Evolutionary conservation across 2,888 invertebrate genomes (phyloP).

Genomic region (Hoplodrina blanda): DNA sequence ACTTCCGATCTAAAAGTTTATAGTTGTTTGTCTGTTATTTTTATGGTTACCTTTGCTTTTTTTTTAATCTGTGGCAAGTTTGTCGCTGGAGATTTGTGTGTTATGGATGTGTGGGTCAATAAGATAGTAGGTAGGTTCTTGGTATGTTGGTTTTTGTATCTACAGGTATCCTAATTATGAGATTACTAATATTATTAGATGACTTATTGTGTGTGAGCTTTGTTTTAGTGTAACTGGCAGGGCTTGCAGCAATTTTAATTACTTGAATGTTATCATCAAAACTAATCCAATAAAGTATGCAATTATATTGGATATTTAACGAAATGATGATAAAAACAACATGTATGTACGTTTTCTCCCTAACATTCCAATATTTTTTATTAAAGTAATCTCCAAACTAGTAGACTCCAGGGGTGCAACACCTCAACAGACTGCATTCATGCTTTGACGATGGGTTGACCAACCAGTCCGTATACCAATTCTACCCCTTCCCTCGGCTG

Average conservation of each 20-base stretch:
- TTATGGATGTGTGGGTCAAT: not conserved
- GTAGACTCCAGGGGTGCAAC: constrained; percentile 13
- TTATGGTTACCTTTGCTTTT: not conserved
- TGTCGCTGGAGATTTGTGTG: not conserved
- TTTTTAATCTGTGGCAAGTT: not conserved
- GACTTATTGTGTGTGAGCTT: not conserved
- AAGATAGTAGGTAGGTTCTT: not conserved
- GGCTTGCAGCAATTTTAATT: not conserved
- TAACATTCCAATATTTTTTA: too few relatives aligned
- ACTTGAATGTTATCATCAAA: too few relatives aligned
- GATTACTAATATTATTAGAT: too few relatives aligned
- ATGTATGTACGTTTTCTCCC: too few relatives aligned
- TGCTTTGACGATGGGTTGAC: constrained; percentile 12
- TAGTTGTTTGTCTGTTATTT: not conserved
- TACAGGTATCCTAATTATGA: too few relatives aligned
- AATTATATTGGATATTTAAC: too few relatives aligned
- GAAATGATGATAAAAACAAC: too few relatives aligned
- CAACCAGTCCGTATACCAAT: constrained; percentile 11
- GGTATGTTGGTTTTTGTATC: not conserved
- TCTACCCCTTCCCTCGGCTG: constrained; percentile 26
- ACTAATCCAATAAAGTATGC: too few relatives aligned
- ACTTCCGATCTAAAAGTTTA: constrained; percentile 23
- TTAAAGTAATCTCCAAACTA: not conserved
- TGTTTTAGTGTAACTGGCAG: too few relatives aligned
- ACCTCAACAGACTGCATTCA: constrained; percentile 29